Evolutionary conservation across 1,140 invertebrate species (phyloP), one percentile per base, ranked within the genome.

Genomic region (Bombus breviceps): DNA sequence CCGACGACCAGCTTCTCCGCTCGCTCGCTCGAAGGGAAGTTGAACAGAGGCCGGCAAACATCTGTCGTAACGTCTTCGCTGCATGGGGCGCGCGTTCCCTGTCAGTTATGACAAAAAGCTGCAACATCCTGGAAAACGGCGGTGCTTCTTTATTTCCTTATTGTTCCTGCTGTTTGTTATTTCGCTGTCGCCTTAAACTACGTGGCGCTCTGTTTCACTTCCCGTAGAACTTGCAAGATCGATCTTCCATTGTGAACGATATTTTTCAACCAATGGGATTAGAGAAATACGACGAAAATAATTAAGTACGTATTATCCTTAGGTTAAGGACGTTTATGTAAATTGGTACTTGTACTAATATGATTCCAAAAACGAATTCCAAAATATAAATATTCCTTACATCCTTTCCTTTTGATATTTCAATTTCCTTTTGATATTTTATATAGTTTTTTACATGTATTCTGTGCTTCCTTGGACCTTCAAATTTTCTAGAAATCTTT

Each of bases 91-190:
- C 34, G 57, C 73, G 82, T 78, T 84, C 82, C 82, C 82, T 84
- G 34, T 84, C 64, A 77, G 82, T 71, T 13, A 6, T 57, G 64
- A 59, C 82, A 84, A 84, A 84, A 84, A 84, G 47, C 39, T 41
- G 82, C 82, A 79, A 84, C 82, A 79, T 84, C 82, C 76, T 84
- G 82, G 76, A 84, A 84, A 84, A 84, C 82, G 66, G 34, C 76
- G n/a, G 39, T 68, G 64, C 82, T 79, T 84, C 82, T 84, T 79
- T 66, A 43, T 84, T 84, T 84, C 76, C 82, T 84, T 79, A 79
- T 84, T 66, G 25, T 83, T 34, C 9, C 59, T 39, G 41, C 32
- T 68, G n/a, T n/a, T 78, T 62, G 18, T 57, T 74, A 34, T 62
- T 41, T 47, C 25, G 10, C 68, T 71, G 68, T 69, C 25, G 22